phyloP scores from a whole-genome alignment of 2,113 vertebrate species.

The Psettodes erumei region DNA sequence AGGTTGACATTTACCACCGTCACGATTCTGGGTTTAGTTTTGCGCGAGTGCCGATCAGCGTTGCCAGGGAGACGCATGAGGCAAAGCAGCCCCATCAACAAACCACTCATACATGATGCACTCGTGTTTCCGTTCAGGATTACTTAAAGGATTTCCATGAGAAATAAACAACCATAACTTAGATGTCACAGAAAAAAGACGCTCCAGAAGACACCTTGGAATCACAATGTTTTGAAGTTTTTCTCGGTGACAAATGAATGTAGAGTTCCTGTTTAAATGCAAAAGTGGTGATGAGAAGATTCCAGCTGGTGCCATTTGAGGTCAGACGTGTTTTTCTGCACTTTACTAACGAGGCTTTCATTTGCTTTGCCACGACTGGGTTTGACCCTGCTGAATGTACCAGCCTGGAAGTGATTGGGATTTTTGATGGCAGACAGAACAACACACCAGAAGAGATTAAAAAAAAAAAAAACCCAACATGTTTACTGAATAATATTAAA shows the following conservation, averaged over 20 bases:
- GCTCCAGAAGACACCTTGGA: too few relatives aligned
- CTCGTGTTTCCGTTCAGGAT: too few relatives aligned
- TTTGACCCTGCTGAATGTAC: not conserved
- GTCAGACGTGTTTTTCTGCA: not conserved
- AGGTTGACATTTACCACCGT: not conserved
- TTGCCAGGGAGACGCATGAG: not conserved
- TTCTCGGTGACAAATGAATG: too few relatives aligned
- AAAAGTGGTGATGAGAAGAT: not conserved
- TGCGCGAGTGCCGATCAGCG: not conserved
- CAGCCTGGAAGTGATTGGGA: too few relatives aligned
- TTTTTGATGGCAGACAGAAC: not conserved
- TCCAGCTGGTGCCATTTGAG: not conserved
- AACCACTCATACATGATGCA: too few relatives aligned
- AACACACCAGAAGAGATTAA: not conserved
- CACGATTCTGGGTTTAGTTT: slow-evolving; percentile 15
- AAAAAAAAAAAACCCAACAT: not conserved
- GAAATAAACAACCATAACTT: too few relatives aligned
- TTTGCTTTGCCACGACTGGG: not conserved
- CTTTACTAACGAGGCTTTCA: not conserved
- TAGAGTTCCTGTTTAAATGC: not conserved
- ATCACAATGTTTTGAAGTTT: too few relatives aligned
- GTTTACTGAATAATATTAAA: not conserved
- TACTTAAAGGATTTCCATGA: too few relatives aligned
- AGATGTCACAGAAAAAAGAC: too few relatives aligned
- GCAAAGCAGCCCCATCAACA: too few relatives aligned